Conservation (phyloP, 2,113 vertebrate species). For the Apeltes quadracus region DNA sequence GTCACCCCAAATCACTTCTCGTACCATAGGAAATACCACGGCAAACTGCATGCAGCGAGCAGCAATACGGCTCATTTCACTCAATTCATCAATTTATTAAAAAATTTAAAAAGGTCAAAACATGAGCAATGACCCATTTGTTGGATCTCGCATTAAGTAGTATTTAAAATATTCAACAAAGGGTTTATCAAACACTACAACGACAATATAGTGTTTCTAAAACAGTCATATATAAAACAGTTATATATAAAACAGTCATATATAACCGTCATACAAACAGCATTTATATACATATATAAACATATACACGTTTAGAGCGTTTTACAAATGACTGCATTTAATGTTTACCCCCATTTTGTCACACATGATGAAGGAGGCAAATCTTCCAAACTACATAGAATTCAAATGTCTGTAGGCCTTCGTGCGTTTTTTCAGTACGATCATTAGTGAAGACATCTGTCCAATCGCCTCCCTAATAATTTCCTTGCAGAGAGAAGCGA, state of each 20-base stretch:
- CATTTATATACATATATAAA: no score
- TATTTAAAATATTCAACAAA: background rate
- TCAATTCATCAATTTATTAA: background rate
- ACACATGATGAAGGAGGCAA: no score
- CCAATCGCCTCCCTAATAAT: conserved; percentile 49
- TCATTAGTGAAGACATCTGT: conserved; percentile 61
- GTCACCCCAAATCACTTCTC: background rate
- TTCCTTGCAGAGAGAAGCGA: conserved; percentile 49
- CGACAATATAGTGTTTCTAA: background rate
- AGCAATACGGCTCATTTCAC: background rate
- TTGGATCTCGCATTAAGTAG: background rate
- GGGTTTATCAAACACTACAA: background rate
- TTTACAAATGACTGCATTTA: no score
- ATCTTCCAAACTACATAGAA: conserved; percentile 12
- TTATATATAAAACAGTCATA: no score
- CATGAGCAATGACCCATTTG: background rate
- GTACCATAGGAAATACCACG: background rate
- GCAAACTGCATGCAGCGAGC: no score
- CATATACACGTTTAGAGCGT: no score
- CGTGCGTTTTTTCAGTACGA: conserved; percentile 33
- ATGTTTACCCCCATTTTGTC: no score
- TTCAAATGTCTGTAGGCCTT: conserved; percentile 8
- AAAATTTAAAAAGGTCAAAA: background rate
- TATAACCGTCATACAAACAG: no score
- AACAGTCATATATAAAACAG: no score